These are phyloP conservation scores for Harmothoe impar DNA, from an alignment of 2,888 invertebrate genomes.

Conservation along the genomic window DNA sequence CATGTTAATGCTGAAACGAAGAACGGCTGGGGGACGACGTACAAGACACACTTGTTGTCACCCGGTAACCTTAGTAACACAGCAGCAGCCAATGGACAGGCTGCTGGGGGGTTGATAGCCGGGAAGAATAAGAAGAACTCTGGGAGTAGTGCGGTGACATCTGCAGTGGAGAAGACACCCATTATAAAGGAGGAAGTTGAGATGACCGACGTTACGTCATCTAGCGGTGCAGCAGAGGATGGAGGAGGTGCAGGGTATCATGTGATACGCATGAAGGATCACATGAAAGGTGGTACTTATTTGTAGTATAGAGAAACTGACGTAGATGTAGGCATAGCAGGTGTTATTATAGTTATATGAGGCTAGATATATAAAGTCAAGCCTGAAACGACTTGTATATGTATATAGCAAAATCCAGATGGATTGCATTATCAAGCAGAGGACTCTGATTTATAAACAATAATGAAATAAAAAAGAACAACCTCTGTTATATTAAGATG, in stretches of 20 bases:
- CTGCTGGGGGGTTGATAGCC: neutral
- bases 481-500: no score
- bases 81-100: slow-evolving; percentile 10
- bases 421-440: no score
- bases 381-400: no score
- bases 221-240: neutral
- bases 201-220: neutral
- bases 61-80: neutral
- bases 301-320: neutral
- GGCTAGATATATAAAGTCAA: no score
- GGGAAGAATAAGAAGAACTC: neutral
- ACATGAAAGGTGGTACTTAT: slow-evolving; percentile 31
- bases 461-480: no score
- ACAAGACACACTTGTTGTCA: neutral
- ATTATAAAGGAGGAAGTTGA: slow-evolving; percentile 27
- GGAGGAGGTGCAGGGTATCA: neutral
- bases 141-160: neutral
- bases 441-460: no score
- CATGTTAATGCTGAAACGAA: neutral
- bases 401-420: no score
- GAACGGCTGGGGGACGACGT: neutral
- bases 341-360: no score
- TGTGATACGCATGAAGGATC: slow-evolving; percentile 50
- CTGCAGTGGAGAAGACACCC: neutral
- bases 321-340: no score